Conservation (phyloP, 2,888 invertebrate species). For the Chloroclysta siterata region DNA sequence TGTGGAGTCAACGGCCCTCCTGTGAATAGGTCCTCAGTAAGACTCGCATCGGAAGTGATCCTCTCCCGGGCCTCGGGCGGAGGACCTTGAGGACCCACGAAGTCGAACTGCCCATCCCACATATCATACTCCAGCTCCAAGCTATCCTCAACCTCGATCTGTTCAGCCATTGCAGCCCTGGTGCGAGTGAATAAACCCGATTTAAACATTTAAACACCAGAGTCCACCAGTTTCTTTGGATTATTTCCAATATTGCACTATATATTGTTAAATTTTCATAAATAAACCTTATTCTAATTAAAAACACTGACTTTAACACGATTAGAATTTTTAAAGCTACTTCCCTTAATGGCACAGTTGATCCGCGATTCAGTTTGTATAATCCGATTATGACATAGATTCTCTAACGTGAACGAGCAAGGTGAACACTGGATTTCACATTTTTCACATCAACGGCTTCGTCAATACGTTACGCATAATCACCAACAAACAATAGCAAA, state of each 20-base stretch:
- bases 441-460: conserved; percentile 57
- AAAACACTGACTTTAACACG: conserved; percentile 62
- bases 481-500: conserved; percentile 37
- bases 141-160: conserved; percentile 82
- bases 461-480: conserved; percentile 32
- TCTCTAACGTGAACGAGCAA: conserved; percentile 52
- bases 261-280: conserved; percentile 48
- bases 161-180: conserved; percentile 74
- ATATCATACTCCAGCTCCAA: conserved; percentile 92
- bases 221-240: conserved; percentile 65
- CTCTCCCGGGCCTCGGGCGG: conserved; percentile 65
- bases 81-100: conserved; percentile 87
- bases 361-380: conserved; percentile 45
- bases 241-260: conserved; percentile 74
- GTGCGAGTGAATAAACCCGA: conserved; percentile 76
- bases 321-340: conserved; percentile 74
- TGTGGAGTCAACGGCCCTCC: conserved; percentile 78
- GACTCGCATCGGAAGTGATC: conserved; percentile 71
- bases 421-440: conserved; percentile 64
- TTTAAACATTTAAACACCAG: conserved; percentile 76
- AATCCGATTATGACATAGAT: conserved; percentile 53
- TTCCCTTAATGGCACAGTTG: conserved; percentile 72
- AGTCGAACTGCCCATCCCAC: conserved; percentile 96
- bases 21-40: conserved; percentile 79
- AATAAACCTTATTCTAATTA: conserved; percentile 54